Conservation (phyloP, 2,888 invertebrate species). For the Drosophila nigricruria region DNA sequence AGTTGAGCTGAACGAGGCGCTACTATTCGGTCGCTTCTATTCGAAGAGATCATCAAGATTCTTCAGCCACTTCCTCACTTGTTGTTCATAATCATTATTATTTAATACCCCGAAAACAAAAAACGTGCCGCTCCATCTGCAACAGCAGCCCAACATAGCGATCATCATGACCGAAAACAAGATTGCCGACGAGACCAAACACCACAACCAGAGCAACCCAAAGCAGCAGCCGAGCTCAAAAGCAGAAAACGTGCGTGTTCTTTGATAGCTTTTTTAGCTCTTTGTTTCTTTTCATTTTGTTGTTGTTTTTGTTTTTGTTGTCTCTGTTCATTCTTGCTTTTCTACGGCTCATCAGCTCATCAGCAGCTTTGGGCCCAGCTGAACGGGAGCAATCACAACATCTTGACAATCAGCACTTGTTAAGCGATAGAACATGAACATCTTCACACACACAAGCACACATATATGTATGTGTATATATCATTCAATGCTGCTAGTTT, state of each 20-base stretch:
- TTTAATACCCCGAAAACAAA: conserved; percentile 76
- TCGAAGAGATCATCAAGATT: conserved; percentile 63
- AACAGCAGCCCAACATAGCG: conserved; percentile 29
- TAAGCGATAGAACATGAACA: conserved; percentile 40
- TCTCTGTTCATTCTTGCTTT: conserved; percentile 7
- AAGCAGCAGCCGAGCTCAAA: conserved; percentile 1
- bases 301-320: conserved; percentile 8
- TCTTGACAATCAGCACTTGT: conserved; percentile 55
- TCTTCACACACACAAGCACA: background rate
- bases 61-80: conserved; percentile 77
- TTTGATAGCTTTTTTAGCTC: conserved; percentile 57
- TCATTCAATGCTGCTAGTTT: conserved; percentile 20
- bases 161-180: conserved; percentile 71
- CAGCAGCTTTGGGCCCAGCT: conserved; percentile 18
- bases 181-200: conserved; percentile 56
- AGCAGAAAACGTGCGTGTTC: conserved; percentile 54
- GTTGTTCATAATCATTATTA: conserved; percentile 78
- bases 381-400: conserved; percentile 58
- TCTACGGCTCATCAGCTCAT: conserved; percentile 36
- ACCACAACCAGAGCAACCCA: conserved; percentile 14
- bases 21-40: conserved; percentile 17
- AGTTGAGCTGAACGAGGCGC: conserved; percentile 44
- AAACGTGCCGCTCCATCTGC: conserved; percentile 67
- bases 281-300: conserved; percentile 14
- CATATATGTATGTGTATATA: background rate